Evolutionary conservation across 2,888 invertebrate genomes (phyloP).

Genomic region (Eurois occulta): DNA sequence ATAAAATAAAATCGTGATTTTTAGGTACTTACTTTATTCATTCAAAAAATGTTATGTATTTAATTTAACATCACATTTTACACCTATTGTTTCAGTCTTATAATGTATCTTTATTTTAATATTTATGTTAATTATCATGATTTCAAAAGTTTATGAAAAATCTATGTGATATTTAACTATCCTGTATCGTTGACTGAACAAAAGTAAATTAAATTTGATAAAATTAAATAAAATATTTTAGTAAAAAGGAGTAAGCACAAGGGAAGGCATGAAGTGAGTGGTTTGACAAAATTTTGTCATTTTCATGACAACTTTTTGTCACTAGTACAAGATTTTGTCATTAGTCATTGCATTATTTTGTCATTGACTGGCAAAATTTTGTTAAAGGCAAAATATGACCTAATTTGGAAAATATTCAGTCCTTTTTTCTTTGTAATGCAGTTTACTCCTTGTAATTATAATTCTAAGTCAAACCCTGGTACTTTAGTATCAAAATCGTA

Average conservation of each 20-base stretch:
- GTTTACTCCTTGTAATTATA: slow-evolving; percentile 62
- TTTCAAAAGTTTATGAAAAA: slow-evolving; percentile 53
- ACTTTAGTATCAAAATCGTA: slow-evolving; percentile 67
- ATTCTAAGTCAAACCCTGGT: slow-evolving; percentile 69
- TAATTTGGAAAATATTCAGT: slow-evolving; percentile 21
- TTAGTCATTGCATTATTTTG: slow-evolving; percentile 49
- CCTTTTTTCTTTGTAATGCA: slow-evolving; percentile 16
- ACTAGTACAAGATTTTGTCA: slow-evolving; percentile 43
- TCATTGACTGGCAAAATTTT: slow-evolving; percentile 32
- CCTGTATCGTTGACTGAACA: slow-evolving; percentile 73
- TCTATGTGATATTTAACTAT: slow-evolving; percentile 63
- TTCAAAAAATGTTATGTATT: slow-evolving; percentile 28
- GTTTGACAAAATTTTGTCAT: slow-evolving; percentile 39
- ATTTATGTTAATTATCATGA: slow-evolving; percentile 36
- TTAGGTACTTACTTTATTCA: slow-evolving; percentile 11
- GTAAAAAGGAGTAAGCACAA: slow-evolving; percentile 43
- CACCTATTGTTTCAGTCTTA: slow-evolving; percentile 42
- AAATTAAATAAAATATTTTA: slow-evolving; percentile 51
- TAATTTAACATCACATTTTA: slow-evolving; percentile 27
- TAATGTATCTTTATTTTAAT: slow-evolving; percentile 29
- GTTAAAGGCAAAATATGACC: slow-evolving; percentile 41
- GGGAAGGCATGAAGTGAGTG: slow-evolving; percentile 19
- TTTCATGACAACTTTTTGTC: slow-evolving; percentile 53
- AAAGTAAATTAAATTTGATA: slow-evolving; percentile 67
- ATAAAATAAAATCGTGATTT: slow-evolving; percentile 53